Evolutionary conservation across 2,797 vertebrate genomes (phyloP).

Genomic region (Aulostomus chinensis): DNA sequence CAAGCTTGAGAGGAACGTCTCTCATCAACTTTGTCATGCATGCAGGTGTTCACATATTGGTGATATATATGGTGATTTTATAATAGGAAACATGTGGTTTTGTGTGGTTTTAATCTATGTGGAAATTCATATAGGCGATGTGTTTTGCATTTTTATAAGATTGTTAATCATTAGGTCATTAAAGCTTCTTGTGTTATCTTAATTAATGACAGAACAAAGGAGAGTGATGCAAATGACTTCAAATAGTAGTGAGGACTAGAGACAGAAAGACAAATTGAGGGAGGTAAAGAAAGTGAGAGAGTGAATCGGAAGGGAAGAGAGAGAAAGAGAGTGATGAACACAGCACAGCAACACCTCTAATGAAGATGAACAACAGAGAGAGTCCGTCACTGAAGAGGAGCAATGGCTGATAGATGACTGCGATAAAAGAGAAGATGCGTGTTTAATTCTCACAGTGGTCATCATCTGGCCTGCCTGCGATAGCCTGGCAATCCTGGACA

Average conservation of each 20-base stretch:
- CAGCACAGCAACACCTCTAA: slow-evolving; percentile 56
- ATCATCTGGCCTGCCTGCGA: slow-evolving; percentile 50
- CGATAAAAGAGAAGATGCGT: slow-evolving; percentile 52
- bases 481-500: slow-evolving; percentile 43
- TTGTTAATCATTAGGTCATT: slow-evolving; percentile 3
- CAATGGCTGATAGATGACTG: slow-evolving; percentile 52
- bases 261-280: slow-evolving; percentile 16
- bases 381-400: slow-evolving; percentile 45
- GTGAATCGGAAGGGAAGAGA: slow-evolving; percentile 29
- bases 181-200: slow-evolving; percentile 17
- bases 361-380: slow-evolving; percentile 70
- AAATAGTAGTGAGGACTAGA: slow-evolving; percentile 11
- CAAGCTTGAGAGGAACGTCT: neutral
- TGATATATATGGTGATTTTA: slow-evolving; percentile 16
- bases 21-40: slow-evolving; percentile 17
- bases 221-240: slow-evolving; percentile 1
- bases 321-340: slow-evolving; percentile 47
- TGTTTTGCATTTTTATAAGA: slow-evolving; percentile 29
- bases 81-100: neutral
- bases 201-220: slow-evolving; percentile 4
- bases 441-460: slow-evolving; percentile 50
- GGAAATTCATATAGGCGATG: slow-evolving; percentile 10
- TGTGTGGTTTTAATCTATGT: slow-evolving; percentile 35
- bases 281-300: slow-evolving; percentile 18
- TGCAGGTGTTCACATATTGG: slow-evolving; percentile 22